Evolutionary conservation across 2,113 vertebrate genomes (phyloP), one percentile per base, ranked within the genome.

Genomic region (Rhipidura dahli): DNA sequence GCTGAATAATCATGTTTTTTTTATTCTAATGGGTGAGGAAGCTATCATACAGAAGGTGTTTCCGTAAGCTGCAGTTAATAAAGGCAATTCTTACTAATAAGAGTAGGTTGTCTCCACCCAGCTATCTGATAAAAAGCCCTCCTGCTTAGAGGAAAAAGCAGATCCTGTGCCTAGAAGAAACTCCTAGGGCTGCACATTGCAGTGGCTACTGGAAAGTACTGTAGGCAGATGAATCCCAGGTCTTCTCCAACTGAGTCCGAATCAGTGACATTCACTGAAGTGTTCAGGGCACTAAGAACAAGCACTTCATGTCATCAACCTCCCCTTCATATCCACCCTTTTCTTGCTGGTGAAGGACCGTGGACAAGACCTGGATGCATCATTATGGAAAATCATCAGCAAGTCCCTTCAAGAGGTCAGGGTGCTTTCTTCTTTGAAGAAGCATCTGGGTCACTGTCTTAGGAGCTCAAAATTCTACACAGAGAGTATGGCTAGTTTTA

Each of bases 1-100:
- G 85, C 92, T 90, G 72, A 97, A 92, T 95, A 93, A 96, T 93
- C 82, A 83, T 37, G 64, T 88, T 96, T 91, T 71, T 83, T 77
- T 90, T 94, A 90, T 71, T 90, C 78, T 94, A 92, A 93, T 54
- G 63, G 39, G 33, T 42, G 64, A 94, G 75, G 85, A 95, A 96
- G 71, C 90, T 91, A 95, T 95, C 96, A 83, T 45, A 88, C 75
- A 96, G 90, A 90, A 91, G 71, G 47, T 83, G 60, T 92, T 97
- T 88, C 95, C 90, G 78, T 91, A 93, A 56, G 75, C 66, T 18
- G 6, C 20, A 80, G 71, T 80, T 93, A 96, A 80, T 94, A 96
- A 96, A 96, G 90, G 82, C 85, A 91, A 86, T 90, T 93, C 87
- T 94, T 88, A 63, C 39, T 92, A 92, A 83, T 84, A 90, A 83